phyloP scores from a whole-genome alignment of 1,140 invertebrate species.

The Marisa cornuarietis region DNA sequence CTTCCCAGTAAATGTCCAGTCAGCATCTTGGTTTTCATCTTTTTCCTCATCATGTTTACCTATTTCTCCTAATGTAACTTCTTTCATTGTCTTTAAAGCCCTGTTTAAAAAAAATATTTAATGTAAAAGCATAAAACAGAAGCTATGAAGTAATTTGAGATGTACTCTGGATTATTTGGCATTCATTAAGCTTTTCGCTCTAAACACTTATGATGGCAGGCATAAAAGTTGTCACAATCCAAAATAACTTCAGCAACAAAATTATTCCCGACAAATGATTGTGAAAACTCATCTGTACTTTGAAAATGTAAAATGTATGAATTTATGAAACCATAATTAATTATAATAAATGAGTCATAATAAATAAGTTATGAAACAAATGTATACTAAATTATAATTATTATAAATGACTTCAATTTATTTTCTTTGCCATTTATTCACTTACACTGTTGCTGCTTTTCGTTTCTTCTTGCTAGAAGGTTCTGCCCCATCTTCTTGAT shows the following conservation, averaged over 20 bases:
- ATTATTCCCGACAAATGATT: neutral
- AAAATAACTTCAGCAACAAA: neutral
- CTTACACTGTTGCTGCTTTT: slow-evolving; percentile 21
- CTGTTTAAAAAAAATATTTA: neutral
- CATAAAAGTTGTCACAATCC: neutral
- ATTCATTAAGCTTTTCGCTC: neutral
- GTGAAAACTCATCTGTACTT: no score
- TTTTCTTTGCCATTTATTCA: neutral
- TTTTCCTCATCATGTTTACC: neutral
- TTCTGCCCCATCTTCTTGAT: neutral
- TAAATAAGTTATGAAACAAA: no score
- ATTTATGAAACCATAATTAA: no score
- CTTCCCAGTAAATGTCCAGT: neutral
- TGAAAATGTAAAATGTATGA: no score
- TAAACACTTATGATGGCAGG: neutral
- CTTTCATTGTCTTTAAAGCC: slow-evolving; percentile 7
- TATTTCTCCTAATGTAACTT: slow-evolving; percentile 1
- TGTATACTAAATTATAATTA: neutral
- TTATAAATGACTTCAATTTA: neutral
- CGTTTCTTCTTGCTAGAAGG: neutral
- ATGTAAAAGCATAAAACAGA: neutral
- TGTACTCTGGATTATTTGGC: neutral
- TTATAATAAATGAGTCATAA: no score
- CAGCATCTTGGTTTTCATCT: neutral
- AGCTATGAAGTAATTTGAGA: neutral